Percentiles rank a stretch among this genome's conserved stretches.
Conservation (phyloP, 2,113 vertebrate genomes). For the Stigmatopora argus region DNA sequence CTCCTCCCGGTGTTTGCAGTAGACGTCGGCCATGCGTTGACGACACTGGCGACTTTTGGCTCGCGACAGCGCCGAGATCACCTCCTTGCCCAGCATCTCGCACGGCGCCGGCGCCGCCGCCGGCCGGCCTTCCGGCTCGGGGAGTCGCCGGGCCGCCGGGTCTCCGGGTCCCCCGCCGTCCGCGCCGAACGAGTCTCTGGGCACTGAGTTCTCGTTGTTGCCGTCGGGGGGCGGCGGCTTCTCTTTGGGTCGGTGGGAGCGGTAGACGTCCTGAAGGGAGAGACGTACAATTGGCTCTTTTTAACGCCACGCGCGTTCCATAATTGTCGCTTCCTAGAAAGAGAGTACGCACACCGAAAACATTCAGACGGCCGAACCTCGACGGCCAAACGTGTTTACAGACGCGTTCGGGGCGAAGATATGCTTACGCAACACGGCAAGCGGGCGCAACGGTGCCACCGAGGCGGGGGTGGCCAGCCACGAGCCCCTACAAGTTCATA, state of each 20-base stretch:
- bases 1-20: constrained; percentile 80
- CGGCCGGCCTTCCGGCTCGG: no score
- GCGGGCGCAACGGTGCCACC: background rate
- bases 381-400: background rate
- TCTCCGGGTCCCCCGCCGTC: constrained; percentile 87
- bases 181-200: constrained; percentile 87
- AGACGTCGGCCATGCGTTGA: constrained; percentile 80
- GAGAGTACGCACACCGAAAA: background rate
- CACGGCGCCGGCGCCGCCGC: constrained; percentile 56
- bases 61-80: constrained; percentile 82
- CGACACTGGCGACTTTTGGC: constrained; percentile 79
- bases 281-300: background rate
- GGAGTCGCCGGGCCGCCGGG: background rate
- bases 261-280: constrained; percentile 72
- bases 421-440: no score
- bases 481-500: no score
- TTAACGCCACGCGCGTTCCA: no score
- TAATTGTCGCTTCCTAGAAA: no score
- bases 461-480: no score
- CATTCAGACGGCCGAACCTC: background rate
- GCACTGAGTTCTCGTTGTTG: constrained; percentile 90
- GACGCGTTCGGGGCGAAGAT: no score
- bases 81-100: constrained; percentile 87
- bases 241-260: constrained; percentile 81
- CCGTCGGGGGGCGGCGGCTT: constrained; percentile 75